These are phyloP conservation scores for Phanerotoma sp. DNA, from an alignment of 2,888 invertebrate species.

Conservation along the genomic window DNA sequence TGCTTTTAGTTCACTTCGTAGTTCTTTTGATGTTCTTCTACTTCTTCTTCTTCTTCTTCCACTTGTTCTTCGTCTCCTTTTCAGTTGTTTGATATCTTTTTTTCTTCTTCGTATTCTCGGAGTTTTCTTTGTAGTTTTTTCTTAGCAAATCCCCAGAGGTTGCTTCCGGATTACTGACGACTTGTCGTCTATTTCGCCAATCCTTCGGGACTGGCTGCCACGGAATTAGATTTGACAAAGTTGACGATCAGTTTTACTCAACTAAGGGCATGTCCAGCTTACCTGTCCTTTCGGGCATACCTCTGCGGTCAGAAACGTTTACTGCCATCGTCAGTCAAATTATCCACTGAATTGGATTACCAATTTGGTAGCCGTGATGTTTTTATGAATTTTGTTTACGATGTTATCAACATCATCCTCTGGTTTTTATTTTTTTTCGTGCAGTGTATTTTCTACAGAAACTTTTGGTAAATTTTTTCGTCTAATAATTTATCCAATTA, in stretches of 20 bases:
- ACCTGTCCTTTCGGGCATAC: too few relatives aligned
- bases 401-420: too few relatives aligned
- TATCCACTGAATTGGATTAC: too few relatives aligned
- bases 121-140: background rate
- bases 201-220: background rate
- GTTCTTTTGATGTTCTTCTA: background rate
- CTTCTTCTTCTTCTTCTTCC: background rate
- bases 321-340: too few relatives aligned
- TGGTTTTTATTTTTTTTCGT: too few relatives aligned
- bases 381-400: too few relatives aligned
- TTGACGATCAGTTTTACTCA: background rate
- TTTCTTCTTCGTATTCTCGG: background rate
- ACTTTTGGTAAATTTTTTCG: too few relatives aligned
- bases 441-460: too few relatives aligned
- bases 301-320: too few relatives aligned
- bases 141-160: background rate
- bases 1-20: background rate
- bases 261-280: too few relatives aligned
- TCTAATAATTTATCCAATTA: too few relatives aligned
- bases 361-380: too few relatives aligned
- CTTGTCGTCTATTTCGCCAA: background rate
- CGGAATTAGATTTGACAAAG: constrained; percentile 5
- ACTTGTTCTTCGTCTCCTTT: background rate
- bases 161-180: background rate
- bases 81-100: background rate